Conservation (phyloP, 1,140 invertebrate genomes). For the Drosophila obscura region DNA sequence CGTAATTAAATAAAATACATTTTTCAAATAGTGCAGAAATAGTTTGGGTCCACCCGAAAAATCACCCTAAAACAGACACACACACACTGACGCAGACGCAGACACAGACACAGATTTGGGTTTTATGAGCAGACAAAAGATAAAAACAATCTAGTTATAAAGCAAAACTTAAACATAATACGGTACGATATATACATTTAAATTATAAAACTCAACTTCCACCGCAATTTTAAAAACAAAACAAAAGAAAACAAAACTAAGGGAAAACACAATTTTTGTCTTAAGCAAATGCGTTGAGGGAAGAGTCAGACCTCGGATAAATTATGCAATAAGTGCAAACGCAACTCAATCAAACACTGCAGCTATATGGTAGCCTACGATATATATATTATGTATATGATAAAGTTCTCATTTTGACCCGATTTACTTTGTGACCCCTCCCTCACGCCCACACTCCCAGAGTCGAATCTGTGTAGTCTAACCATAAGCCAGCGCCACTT, state of each 20-base stretch:
- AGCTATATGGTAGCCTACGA: slow-evolving; percentile 58
- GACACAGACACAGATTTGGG: slow-evolving; percentile 59
- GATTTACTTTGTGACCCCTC: slow-evolving; percentile 31
- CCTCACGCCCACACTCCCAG: not conserved
- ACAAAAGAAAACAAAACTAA: slow-evolving; percentile 37
- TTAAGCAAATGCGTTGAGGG: slow-evolving; percentile 61
- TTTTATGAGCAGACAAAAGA: slow-evolving; percentile 51
- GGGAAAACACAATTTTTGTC: slow-evolving; percentile 75
- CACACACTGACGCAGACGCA: slow-evolving; percentile 22
- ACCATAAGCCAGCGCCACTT: slow-evolving; percentile 72
- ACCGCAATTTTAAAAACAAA: slow-evolving; percentile 75
- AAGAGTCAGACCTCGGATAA: slow-evolving; percentile 50
- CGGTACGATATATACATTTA: slow-evolving; percentile 68
- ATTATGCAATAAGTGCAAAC: slow-evolving; percentile 74
- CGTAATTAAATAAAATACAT: slow-evolving; percentile 73
- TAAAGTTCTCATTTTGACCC: slow-evolving; percentile 41
- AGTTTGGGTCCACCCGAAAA: slow-evolving; percentile 51
- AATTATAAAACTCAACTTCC: slow-evolving; percentile 80
- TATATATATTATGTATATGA: slow-evolving; percentile 58
- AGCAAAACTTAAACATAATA: slow-evolving; percentile 68
- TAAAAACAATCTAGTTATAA: slow-evolving; percentile 70
- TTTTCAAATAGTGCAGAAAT: slow-evolving; percentile 49
- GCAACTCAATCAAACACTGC: slow-evolving; percentile 75
- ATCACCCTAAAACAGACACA: slow-evolving; percentile 13
- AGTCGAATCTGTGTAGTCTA: slow-evolving; percentile 69